These are phyloP conservation scores for Elysia crispata DNA, from an alignment of 2,888 invertebrate genomes.

Conservation along the genomic window DNA sequence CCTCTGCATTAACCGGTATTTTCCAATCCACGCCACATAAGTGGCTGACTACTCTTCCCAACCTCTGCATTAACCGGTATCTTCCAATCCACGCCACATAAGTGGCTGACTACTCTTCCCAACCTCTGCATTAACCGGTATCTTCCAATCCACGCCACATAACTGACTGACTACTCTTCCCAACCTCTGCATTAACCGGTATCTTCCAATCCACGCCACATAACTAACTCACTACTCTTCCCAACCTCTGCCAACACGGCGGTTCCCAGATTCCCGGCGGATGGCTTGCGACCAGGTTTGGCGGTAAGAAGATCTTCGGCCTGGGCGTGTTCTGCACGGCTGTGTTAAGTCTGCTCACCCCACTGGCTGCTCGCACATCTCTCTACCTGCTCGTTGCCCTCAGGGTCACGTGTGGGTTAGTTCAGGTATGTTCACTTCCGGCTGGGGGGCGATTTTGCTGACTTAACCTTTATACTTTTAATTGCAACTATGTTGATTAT, in stretches of 20 bases:
- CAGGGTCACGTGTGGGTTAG: slow-evolving; percentile 81
- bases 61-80: too few relatives aligned
- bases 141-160: too few relatives aligned
- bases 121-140: too few relatives aligned
- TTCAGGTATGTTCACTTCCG: neutral
- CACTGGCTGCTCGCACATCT: slow-evolving; percentile 85
- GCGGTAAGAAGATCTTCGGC: slow-evolving; percentile 92
- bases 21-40: too few relatives aligned
- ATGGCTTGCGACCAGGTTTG: slow-evolving; percentile 86
- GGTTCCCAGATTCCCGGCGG: slow-evolving; percentile 75
- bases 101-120: too few relatives aligned
- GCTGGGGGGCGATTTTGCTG: neutral
- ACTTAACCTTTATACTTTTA: neutral
- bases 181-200: too few relatives aligned
- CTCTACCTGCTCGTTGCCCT: slow-evolving; percentile 85
- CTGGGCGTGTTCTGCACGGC: slow-evolving; percentile 89
- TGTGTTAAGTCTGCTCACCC: slow-evolving; percentile 88
- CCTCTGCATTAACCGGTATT: too few relatives aligned
- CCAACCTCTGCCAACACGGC: slow-evolving; percentile 76
- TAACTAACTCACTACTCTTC: neutral
- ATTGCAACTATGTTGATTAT: too few relatives aligned
- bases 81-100: too few relatives aligned
- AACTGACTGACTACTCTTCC: too few relatives aligned
- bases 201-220: too few relatives aligned
- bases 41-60: too few relatives aligned